A percentile compares a stretch with the other conserved stretches of the same genome.
phyloP scores from a whole-genome alignment of 2,797 vertebrate species.

The Merluccius polli region DNA sequence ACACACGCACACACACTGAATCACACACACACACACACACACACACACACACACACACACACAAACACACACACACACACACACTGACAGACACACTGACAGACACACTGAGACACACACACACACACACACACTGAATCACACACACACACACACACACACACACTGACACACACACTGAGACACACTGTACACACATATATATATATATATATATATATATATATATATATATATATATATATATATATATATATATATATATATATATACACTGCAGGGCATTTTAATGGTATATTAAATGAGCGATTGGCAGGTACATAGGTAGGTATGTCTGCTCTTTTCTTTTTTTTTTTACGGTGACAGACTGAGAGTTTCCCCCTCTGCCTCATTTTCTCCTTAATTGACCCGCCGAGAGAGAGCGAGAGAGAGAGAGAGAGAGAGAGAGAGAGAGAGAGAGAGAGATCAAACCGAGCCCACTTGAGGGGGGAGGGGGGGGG shows the following conservation, averaged over 20 bases:
- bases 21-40: neutral
- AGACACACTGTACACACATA: no score
- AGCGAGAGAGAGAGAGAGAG: conserved; percentile 6
- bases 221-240: no score
- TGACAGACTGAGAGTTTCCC: conserved; percentile 56
- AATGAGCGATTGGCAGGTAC: conserved; percentile 52
- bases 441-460: neutral
- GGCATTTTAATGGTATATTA: conserved; percentile 56
- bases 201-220: no score
- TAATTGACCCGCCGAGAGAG: conserved; percentile 62
- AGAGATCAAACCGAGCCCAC: conserved; percentile 26
- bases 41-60: neutral
- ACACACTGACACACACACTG: no score
- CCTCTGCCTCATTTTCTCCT: conserved; percentile 64
- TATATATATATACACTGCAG: conserved; percentile 2
- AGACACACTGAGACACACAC: no score
- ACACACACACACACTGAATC: no score
- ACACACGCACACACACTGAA: neutral
- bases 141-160: conserved; percentile 24
- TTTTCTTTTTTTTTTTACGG: conserved; percentile 61
- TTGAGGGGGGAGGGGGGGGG: neutral
- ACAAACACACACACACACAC: neutral
- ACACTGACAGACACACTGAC: neutral
- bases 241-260: no score
- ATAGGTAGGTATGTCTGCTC: conserved; percentile 39